Evolutionary conservation across 1,140 invertebrate genomes (phyloP), one percentile per base, ranked within the genome.

Genomic region (Sesamia nonagrioides): DNA sequence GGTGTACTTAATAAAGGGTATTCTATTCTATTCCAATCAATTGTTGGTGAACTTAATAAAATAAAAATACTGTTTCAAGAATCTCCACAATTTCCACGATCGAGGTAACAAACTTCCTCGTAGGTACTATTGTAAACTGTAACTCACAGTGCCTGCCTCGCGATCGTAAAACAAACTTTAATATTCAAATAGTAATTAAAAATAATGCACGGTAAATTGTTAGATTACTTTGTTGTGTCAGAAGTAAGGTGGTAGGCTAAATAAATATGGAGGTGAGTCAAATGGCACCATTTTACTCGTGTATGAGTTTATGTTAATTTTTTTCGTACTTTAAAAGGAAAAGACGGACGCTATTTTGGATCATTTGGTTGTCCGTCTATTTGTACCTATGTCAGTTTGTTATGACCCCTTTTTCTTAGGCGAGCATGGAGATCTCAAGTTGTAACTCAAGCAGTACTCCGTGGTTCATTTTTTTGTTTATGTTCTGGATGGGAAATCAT

Each of bases 101-200:
- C 40, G 21, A 0, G 7, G 58, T 37, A 18, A 1, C 56, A 74
- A 74, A 74, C 35, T 74, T 74, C 13, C 8, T 18, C 11, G 5
- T 33, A 40, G 37, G 37, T 40, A 9, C 11, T 27, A 58, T 60
- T 74, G 71, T 73, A 73, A 58, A 56, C 56, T 48, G 58, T 61
- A 74, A 61, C 37, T 48, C 13, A 1, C 2, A 42, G 37, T 52
- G 37, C 13, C 17, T 75, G 48, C 48, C 72, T 75, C 54, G 15
- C 42, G 56, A 21, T 61, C 72, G 72, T 75, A 75, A 61, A 75
- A 27, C 56, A 11, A 42, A 75, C 40, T 75, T 74, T 74, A 60
- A 61, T 61, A 75, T 75, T 75, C 56, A 75, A 61, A 75, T 61
- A 60, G 72, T 75, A 75, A 75, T 75, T 75, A 75, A 75, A 75